Conservation (phyloP, 2,888 invertebrate genomes). For the Drosophila subquinaria region DNA sequence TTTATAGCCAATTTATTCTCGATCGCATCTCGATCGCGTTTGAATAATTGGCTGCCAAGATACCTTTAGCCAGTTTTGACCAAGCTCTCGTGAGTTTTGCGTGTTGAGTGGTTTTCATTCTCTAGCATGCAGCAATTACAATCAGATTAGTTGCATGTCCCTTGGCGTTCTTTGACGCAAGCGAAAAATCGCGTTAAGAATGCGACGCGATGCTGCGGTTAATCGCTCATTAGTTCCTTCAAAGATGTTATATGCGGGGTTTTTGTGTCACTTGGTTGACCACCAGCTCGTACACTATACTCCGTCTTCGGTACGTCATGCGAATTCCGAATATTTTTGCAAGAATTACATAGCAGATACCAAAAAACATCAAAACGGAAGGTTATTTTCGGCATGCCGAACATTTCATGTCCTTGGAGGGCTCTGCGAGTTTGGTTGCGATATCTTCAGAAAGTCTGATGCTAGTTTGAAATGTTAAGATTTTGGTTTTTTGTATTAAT, state of each 20-base stretch:
- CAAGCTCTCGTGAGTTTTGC: constrained; percentile 46
- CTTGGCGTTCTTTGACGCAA: constrained; percentile 11
- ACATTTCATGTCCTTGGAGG: too few species aligned
- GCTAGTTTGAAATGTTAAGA: too few species aligned
- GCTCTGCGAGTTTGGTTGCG: too few species aligned
- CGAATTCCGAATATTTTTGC: neutral
- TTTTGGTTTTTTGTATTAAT: too few species aligned
- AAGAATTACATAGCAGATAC: too few species aligned
- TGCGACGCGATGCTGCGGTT: constrained; percentile 18
- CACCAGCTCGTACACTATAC: neutral
- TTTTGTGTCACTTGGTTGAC: constrained; percentile 14
- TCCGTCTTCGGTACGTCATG: neutral
- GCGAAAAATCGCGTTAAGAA: constrained; percentile 21
- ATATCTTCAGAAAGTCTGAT: too few species aligned
- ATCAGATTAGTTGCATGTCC: constrained; percentile 72
- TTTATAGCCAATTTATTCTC: constrained; percentile 58
- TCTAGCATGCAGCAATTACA: constrained; percentile 73
- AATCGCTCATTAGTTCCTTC: constrained; percentile 31
- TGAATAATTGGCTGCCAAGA: constrained; percentile 63
- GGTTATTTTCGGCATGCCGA: too few species aligned
- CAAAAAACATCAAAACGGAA: too few species aligned
- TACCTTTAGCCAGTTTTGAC: constrained; percentile 38
- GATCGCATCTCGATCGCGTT: constrained; percentile 67
- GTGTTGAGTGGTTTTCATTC: constrained; percentile 44
- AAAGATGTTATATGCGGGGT: constrained; percentile 16